Evolutionary conservation across 37 sponge, comb jelly and placozoan genomes (phyloP).

Genomic region (Geodia barretti): DNA sequence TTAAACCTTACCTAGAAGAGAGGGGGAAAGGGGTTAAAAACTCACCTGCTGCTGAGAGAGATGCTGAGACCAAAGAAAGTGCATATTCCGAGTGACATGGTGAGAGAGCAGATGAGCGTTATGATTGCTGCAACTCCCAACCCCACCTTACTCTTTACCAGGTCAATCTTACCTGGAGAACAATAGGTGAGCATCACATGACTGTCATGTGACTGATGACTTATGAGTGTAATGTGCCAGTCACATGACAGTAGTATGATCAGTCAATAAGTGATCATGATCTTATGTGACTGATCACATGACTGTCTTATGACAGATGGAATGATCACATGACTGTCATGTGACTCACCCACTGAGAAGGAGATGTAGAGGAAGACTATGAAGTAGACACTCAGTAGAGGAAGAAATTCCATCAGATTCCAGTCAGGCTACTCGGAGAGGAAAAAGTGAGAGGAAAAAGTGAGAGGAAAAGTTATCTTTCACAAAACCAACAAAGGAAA

Average conservation of each 20-base stretch:
- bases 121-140: constrained; percentile 85
- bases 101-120: constrained; percentile 78
- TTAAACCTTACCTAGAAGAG: neutral
- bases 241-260: no score
- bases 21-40: neutral
- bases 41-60: constrained; percentile 80
- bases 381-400: constrained; percentile 73
- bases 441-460: constrained; percentile 2
- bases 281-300: no score
- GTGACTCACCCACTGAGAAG: constrained; percentile 92
- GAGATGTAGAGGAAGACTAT: constrained; percentile 94
- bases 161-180: constrained; percentile 96
- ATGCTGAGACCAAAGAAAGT: constrained; percentile 89
- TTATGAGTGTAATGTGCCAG: no score
- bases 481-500: no score
- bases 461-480: neutral
- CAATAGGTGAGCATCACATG: no score
- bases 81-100: constrained; percentile 97
- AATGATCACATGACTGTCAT: no score
- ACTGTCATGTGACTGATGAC: no score
- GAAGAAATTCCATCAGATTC: constrained; percentile 69
- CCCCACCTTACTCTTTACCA: constrained; percentile 89
- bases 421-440: constrained; percentile 48
- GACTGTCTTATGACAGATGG: no score
- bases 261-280: no score